These are phyloP conservation scores for Mystacornis crossleyi DNA, from an alignment of 2,113 vertebrate genomes.

Conservation along the genomic window DNA sequence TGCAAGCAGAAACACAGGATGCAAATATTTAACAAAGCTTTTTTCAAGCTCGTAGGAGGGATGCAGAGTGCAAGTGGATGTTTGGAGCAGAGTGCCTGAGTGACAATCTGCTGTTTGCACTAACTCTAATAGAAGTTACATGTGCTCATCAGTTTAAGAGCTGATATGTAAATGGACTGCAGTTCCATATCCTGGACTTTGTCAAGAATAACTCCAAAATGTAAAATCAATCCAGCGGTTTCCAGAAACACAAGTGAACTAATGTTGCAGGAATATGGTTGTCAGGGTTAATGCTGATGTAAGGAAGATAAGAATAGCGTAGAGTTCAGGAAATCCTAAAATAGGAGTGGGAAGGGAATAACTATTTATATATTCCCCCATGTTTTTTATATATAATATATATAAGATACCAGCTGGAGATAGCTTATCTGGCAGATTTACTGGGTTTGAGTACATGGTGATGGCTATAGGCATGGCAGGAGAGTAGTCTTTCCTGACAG, in stretches of 20 bases:
- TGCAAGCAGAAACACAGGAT: not conserved
- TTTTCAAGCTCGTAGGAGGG: not conserved
- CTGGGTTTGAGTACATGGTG: not conserved
- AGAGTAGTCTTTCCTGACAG: not conserved
- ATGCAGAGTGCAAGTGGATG: not conserved
- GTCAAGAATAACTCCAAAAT: not conserved
- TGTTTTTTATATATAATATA: not conserved
- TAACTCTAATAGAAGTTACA: not conserved
- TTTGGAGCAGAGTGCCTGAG: not conserved
- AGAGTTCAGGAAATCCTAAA: not conserved
- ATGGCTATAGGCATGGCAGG: not conserved
- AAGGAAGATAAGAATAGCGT: not conserved
- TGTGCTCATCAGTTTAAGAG: not conserved
- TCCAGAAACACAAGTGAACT: not conserved
- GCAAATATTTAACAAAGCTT: not conserved
- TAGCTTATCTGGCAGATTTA: not conserved
- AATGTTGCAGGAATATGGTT: not conserved
- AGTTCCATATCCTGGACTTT: not conserved
- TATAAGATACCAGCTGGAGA: not conserved
- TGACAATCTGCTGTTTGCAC: not conserved
- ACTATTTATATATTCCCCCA: not conserved
- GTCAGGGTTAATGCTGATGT: not conserved
- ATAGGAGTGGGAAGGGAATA: not conserved
- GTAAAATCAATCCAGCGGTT: not conserved
- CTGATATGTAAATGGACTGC: not conserved